Conservation (phyloP, 1,140 invertebrate genomes). For the Bathynomus jamesi region DNA sequence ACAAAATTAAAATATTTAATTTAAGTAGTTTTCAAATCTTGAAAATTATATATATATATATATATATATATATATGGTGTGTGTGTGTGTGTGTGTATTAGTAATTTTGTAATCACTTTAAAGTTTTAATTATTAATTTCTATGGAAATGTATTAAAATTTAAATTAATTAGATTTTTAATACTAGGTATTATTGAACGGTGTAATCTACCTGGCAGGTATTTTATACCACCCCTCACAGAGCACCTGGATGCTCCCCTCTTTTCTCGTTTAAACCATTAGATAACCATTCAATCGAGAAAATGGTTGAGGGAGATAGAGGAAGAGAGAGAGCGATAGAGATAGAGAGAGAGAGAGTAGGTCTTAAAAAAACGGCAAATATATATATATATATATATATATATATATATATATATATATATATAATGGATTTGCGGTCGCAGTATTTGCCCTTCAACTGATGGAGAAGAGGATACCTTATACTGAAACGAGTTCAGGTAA, state of each 20-base stretch:
- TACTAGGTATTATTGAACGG: neutral
- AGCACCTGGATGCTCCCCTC: neutral
- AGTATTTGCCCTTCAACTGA: no score
- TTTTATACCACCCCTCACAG: neutral
- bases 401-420: neutral
- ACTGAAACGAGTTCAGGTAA: no score
- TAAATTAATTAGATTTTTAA: neutral
- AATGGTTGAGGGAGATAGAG: neutral
- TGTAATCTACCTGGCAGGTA: neutral
- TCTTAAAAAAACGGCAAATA: neutral
- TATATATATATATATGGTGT: constrained; percentile 1
- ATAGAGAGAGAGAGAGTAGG: neutral
- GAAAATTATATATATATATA: constrained; percentile 1
- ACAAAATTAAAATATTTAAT: no score
- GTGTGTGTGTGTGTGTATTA: no score
- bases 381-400: neutral
- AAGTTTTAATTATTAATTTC: no score
- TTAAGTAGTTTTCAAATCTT: no score
- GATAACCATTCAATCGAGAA: neutral
- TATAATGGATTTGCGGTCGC: no score
- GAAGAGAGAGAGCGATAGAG: neutral
- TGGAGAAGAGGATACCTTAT: no score
- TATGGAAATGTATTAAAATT: no score
- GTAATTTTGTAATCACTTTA: no score
- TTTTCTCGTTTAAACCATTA: neutral